phyloP scores from a whole-genome alignment of 2,797 vertebrate genomes.

The Allobates femoralis region DNA sequence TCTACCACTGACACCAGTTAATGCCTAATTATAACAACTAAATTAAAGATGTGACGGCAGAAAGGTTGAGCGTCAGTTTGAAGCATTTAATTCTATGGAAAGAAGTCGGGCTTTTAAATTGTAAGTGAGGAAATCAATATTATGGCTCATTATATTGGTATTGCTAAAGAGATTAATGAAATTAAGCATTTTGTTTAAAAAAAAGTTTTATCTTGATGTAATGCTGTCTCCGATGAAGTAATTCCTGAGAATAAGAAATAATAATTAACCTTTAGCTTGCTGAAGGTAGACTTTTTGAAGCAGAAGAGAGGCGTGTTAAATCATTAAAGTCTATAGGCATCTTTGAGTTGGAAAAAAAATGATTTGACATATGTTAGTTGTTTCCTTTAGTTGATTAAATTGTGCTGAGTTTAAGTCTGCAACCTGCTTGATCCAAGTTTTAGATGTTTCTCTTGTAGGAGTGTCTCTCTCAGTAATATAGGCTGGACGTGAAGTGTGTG shows the following conservation, averaged over 20 bases:
- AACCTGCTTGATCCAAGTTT: too few relatives aligned
- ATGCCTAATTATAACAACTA: conserved; percentile 99
- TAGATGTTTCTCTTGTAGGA: too few relatives aligned
- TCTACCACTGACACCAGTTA: conserved; percentile 98
- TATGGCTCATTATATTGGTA: conserved; percentile 82
- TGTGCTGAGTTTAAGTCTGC: too few relatives aligned
- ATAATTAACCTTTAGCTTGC: conserved; percentile 4
- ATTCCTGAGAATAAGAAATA: background rate
- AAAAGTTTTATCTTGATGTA: conserved; percentile 71
- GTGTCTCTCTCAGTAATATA: too few relatives aligned
- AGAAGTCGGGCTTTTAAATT: conserved; percentile 88
- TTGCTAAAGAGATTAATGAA: conserved; percentile 82
- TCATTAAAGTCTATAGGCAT: too few relatives aligned
- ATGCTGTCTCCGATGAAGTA: conserved; percentile 69
- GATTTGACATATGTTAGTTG: too few relatives aligned
- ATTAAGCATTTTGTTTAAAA: conserved; percentile 76
- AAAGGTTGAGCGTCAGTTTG: conserved; percentile 87
- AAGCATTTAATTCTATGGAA: conserved; percentile 92
- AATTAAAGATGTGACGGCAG: conserved; percentile 95
- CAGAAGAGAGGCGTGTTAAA: background rate
- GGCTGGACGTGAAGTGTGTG: too few relatives aligned
- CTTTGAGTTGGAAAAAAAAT: too few relatives aligned
- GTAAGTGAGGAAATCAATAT: conserved; percentile 81
- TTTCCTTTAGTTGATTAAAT: too few relatives aligned
- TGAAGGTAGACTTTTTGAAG: background rate